Evolutionary conservation across 2,888 invertebrate species (phyloP).

Genomic region (Drosophila paranaensis): DNA sequence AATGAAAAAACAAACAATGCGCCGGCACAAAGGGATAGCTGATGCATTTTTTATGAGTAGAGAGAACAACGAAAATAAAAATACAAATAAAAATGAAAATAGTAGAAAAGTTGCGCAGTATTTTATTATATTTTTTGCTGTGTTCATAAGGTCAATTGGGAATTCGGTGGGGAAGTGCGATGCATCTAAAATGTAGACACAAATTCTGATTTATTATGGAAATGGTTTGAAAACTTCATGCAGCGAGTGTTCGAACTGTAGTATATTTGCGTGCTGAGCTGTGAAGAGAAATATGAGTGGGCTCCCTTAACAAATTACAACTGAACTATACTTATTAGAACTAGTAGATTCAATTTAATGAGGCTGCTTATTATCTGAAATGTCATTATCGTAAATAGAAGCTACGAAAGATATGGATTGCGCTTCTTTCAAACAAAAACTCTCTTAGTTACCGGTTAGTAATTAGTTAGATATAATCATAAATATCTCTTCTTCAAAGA

Average conservation of each 20-base stretch:
- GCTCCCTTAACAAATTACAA: neutral
- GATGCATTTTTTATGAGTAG: slow-evolving; percentile 52
- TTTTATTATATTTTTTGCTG: slow-evolving; percentile 24
- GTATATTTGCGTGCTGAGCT: slow-evolving; percentile 18
- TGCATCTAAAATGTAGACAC: slow-evolving; percentile 8
- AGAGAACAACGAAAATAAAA: slow-evolving; percentile 16
- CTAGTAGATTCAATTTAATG: too few species aligned
- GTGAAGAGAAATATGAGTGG: neutral
- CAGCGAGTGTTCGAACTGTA: neutral
- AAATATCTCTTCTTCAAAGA: neutral
- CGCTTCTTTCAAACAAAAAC: neutral
- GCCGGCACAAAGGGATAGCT: slow-evolving; percentile 45
- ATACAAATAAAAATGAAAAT: slow-evolving; percentile 4
- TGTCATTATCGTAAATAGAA: too few species aligned
- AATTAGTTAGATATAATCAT: neutral
- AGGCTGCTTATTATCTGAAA: too few species aligned
- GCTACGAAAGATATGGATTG: neutral
- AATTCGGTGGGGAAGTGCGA: slow-evolving; percentile 19
- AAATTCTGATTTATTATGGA: slow-evolving; percentile 47
- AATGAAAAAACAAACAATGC: slow-evolving; percentile 52
- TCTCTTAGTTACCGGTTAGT: too few species aligned
- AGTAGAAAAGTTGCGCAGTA: slow-evolving; percentile 39
- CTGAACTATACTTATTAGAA: neutral
- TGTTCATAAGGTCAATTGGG: slow-evolving; percentile 27
- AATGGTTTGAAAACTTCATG: slow-evolving; percentile 1